A percentile compares a stretch with the other conserved stretches of the same genome.
Evolutionary conservation across 2,113 vertebrate species (phyloP).

Genomic region (Anguilla rostrata): DNA sequence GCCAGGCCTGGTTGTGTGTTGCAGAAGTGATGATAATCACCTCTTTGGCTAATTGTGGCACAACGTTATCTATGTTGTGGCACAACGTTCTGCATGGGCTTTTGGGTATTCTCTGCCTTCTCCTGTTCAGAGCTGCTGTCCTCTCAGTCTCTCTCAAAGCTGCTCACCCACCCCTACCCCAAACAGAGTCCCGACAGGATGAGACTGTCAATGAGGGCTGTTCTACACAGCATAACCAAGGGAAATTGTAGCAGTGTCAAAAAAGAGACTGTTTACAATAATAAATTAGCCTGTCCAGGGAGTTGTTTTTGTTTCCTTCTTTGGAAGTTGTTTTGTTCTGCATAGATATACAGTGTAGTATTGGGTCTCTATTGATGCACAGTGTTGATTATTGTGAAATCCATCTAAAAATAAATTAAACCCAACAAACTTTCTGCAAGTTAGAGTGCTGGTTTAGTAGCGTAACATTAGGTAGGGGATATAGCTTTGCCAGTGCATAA

Average conservation of each 20-base stretch:
- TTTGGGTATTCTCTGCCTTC: slow-evolving; percentile 50
- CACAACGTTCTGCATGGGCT: slow-evolving; percentile 12
- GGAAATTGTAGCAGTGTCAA: slow-evolving; percentile 10
- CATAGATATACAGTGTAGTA: no score
- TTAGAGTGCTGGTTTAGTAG: background rate
- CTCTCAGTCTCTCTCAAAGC: slow-evolving; percentile 55
- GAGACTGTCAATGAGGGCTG: slow-evolving; percentile 33
- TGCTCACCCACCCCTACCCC: slow-evolving; percentile 57
- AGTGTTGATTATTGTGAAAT: slow-evolving; percentile 38
- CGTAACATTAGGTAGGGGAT: no score
- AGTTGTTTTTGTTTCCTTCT: no score
- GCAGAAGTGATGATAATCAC: slow-evolving; percentile 23
- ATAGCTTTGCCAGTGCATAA: no score
- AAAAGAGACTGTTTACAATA: background rate
- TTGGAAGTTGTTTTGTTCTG: no score
- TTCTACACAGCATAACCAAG: slow-evolving; percentile 35
- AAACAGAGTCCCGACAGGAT: slow-evolving; percentile 34
- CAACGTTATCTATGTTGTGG: slow-evolving; percentile 13
- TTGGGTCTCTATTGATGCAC: slow-evolving; percentile 29
- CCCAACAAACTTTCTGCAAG: background rate
- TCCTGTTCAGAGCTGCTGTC: slow-evolving; percentile 56
- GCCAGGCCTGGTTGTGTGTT: background rate
- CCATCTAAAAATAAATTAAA: background rate
- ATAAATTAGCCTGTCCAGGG: no score
- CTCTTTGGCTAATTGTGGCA: slow-evolving; percentile 32